Base-by-base conservation (phyloP, 1,140 invertebrate genomes). In the Homalodisca vitripennis region DNA sequence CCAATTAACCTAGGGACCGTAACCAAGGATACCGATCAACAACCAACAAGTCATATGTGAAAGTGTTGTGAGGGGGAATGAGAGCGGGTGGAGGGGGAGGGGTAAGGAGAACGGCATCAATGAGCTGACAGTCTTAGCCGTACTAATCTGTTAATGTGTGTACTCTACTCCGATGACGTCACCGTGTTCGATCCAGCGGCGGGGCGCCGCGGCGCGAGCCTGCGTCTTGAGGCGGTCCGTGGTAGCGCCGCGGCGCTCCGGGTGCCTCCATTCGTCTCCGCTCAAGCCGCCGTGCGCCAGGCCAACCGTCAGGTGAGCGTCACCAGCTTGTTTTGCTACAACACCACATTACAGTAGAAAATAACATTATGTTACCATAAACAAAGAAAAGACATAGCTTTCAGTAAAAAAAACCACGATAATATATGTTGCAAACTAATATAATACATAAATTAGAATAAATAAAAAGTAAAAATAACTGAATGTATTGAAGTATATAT, bases 151-250 rank as follows among this genome's bases (percentile, higher is more conserved):
- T 51, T 51, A 51, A 51, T 51, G 48, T 51, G 60, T 32, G 60
- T 63, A n/a, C n/a, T n/a, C n/a, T n/a, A n/a, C 55, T 20, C 6
- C 55, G 14, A 22, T 63, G 60, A 63, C 60, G 60, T 63, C 60
- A 63, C 30, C 60, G 29, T 63, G 20, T 63, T 63, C 60, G 60
- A 63, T 63, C 60, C 17, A 10, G 29, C 27, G 3, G 20, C 27
- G 22, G 55, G 20, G 30, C 24, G 17, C 14, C 24, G n/a, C n/a
- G n/a, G n/a, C n/a, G n/a, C 31, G 60, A 27, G 60, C 34, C 60
- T 63, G 60, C 60, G 60, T 63, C 60, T 63, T 14, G 48, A 22
- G 48, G 48, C 14, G 3, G 48, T 6, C 6, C 14, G 3, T 14
- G 48, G 14, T n/a, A 31, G 26, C 27, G 60, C 24, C 30, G 30